These are phyloP conservation scores for Mactra quadrangularis DNA, from an alignment of 1,140 invertebrate genomes.

Conservation along the genomic window DNA sequence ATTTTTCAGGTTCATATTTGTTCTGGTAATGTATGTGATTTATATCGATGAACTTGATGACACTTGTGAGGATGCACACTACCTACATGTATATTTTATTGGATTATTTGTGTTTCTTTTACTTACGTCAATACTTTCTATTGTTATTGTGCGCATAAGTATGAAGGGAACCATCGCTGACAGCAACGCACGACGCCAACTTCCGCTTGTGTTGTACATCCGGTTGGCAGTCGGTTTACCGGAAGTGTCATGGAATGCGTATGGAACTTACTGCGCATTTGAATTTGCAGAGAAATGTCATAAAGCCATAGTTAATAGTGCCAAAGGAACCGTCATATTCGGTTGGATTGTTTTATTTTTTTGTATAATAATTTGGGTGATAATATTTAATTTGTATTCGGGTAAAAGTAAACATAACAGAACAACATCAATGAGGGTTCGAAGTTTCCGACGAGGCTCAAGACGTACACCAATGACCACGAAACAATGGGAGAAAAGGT, in stretches of 20 bases:
- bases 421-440: not conserved
- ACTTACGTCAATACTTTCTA: constrained; percentile 71
- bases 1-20: constrained; percentile 64
- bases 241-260: constrained; percentile 90
- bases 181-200: constrained; percentile 74
- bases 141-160: constrained; percentile 77
- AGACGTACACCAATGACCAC: constrained; percentile 30
- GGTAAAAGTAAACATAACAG: constrained; percentile 36
- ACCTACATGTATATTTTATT: constrained; percentile 67
- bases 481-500: constrained; percentile 85
- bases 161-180: constrained; percentile 82
- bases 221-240: constrained; percentile 87
- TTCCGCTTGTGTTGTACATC: constrained; percentile 80
- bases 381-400: constrained; percentile 91
- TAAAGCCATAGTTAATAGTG: constrained; percentile 61
- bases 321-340: constrained; percentile 88
- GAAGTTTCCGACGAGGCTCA: constrained; percentile 39
- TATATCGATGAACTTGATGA: constrained; percentile 45
- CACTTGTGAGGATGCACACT: constrained; percentile 51
- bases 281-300: constrained; percentile 70
- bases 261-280: constrained; percentile 92
- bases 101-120: constrained; percentile 73
- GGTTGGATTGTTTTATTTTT: constrained; percentile 91
- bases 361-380: constrained; percentile 89
- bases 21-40: constrained; percentile 63